These are phyloP conservation scores for Limnephilus lunatus DNA, from an alignment of 2,888 invertebrate genomes.

Conservation along the genomic window DNA sequence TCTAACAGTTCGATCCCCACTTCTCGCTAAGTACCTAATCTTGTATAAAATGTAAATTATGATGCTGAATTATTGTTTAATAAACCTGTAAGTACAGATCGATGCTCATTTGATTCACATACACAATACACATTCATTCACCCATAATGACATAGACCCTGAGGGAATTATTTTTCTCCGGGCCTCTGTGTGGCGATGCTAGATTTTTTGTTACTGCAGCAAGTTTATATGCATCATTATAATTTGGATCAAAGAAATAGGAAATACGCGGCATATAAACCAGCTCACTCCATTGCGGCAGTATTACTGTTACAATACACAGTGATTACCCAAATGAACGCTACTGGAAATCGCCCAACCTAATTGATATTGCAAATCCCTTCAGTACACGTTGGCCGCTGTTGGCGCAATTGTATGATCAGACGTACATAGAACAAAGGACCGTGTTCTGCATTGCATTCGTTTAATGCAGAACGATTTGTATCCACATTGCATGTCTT, in stretches of 20 bases:
- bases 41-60: no score
- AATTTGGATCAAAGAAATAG: not conserved
- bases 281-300: not conserved
- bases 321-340: slow-evolving; percentile 18
- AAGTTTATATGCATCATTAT: not conserved
- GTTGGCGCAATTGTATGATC: slow-evolving; percentile 42
- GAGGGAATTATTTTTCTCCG: no score
- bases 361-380: slow-evolving; percentile 43
- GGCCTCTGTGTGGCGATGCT: no score
- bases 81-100: no score
- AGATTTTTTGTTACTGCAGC: not conserved
- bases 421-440: slow-evolving; percentile 45
- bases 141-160: no score
- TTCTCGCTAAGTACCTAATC: no score
- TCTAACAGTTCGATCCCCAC: no score
- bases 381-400: slow-evolving; percentile 2
- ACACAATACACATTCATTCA: no score
- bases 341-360: not conserved
- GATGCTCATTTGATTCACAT: no score
- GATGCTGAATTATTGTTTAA: no score
- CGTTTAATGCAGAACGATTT: slow-evolving; percentile 49
- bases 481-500: slow-evolving; percentile 45
- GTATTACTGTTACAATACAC: slow-evolving; percentile 5
- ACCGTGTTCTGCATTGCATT: slow-evolving; percentile 43
- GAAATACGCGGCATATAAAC: not conserved